These are phyloP conservation scores for Actinia tenebrosa DNA, from an alignment of 64 coral and sea anemone genomes.

Conservation along the genomic window DNA sequence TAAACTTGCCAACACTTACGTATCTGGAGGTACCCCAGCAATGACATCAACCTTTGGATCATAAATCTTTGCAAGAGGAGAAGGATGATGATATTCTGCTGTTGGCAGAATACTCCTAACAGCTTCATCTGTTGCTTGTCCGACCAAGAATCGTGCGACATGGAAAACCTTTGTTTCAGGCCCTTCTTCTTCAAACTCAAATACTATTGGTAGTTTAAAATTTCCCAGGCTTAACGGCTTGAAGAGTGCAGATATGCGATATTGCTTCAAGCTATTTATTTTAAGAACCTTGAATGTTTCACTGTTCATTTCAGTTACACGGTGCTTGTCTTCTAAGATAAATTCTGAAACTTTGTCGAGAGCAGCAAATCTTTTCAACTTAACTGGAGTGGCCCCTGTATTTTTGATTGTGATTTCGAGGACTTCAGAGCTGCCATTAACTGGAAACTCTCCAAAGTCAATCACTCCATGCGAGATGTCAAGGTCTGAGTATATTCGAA, in stretches of 20 bases:
- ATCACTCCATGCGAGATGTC: conserved; percentile 44
- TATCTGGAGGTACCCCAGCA: conserved; percentile 30
- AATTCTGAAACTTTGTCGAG: conserved; percentile 43
- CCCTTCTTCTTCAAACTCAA: conserved; percentile 58
- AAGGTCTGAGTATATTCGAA: conserved; percentile 41
- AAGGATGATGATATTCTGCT: conserved; percentile 40
- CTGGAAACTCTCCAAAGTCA: conserved; percentile 44
- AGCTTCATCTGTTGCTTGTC: conserved; percentile 43
- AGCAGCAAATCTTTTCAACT: conserved; percentile 45
- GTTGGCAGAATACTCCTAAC: conserved; percentile 40
- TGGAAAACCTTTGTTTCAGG: conserved; percentile 17
- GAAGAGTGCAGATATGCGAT: conserved; percentile 42
- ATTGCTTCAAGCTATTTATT: conserved; percentile 27
- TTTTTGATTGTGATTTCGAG: conserved; percentile 53
- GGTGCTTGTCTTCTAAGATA: conserved; percentile 45
- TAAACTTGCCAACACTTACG: background rate
- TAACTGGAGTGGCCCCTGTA: conserved; percentile 16
- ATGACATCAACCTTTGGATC: conserved; percentile 50
- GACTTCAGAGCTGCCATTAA: conserved; percentile 41
- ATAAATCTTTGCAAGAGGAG: conserved; percentile 42
- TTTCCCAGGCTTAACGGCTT: conserved; percentile 40
- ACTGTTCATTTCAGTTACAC: conserved; percentile 21
- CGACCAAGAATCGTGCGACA: conserved; percentile 45
- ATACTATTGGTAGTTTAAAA: conserved; percentile 56
- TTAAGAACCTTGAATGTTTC: conserved; percentile 28